phyloP scores from a whole-genome alignment of 2,113 vertebrate genomes.

The Brachyhypopomus gauderio region DNA sequence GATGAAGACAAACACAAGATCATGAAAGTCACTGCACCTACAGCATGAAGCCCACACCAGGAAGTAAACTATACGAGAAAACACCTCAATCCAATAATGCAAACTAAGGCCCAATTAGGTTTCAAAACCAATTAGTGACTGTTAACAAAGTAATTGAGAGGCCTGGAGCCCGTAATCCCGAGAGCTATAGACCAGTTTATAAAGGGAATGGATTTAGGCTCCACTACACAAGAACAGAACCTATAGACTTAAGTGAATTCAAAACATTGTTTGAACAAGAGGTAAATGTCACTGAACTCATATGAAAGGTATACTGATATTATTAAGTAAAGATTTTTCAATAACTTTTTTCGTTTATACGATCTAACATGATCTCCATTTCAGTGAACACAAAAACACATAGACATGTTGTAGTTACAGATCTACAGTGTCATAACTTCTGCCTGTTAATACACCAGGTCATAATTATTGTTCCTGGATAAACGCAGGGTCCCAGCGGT shows the following conservation, averaged over 20 bases:
- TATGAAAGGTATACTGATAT: too few relatives aligned
- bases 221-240: not conserved
- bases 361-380: too few relatives aligned
- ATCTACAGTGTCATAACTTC: constrained; percentile 8
- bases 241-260: too few relatives aligned
- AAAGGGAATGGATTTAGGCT: not conserved
- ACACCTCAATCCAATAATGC: constrained; percentile 39
- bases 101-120: constrained; percentile 45
- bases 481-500: too few relatives aligned
- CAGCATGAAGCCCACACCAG: constrained; percentile 38
- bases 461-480: constrained; percentile 27
- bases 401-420: not conserved
- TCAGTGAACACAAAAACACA: not conserved
- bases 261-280: too few relatives aligned
- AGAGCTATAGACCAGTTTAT: constrained; percentile 25
- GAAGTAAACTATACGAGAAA: constrained; percentile 40
- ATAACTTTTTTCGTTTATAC: too few relatives aligned
- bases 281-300: too few relatives aligned
- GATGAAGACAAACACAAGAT: not conserved
- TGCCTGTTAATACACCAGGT: constrained; percentile 12
- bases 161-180: constrained; percentile 25
- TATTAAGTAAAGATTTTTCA: too few relatives aligned
- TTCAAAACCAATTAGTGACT: constrained; percentile 56
- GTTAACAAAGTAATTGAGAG: constrained; percentile 42
- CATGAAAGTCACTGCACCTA: not conserved